phyloP scores from a whole-genome alignment of 2,888 invertebrate genomes.

The Ditylenchus weischeri region DNA sequence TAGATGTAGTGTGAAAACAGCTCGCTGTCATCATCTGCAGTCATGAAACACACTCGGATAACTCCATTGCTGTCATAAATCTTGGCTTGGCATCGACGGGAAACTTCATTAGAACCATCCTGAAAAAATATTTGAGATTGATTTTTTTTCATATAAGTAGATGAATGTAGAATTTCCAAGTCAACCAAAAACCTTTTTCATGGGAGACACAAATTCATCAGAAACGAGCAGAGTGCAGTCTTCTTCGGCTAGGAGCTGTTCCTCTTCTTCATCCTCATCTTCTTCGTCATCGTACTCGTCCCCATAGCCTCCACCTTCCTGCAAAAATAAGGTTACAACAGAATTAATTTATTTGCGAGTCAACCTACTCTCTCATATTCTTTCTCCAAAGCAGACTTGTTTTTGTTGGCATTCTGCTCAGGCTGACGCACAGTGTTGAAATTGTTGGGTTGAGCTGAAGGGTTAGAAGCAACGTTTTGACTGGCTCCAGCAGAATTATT shows the following conservation, averaged over 20 bases:
- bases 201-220: conserved; percentile 5
- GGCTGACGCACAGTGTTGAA: too few relatives aligned
- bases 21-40: background rate
- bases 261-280: conserved; percentile 12
- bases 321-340: background rate
- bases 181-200: conserved; percentile 6
- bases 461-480: too few relatives aligned
- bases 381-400: conserved; percentile 5
- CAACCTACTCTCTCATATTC: background rate
- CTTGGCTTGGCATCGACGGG: background rate
- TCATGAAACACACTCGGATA: background rate
- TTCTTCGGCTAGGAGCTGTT: conserved; percentile 7
- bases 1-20: conserved; percentile 7
- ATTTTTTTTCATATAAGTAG: too few relatives aligned
- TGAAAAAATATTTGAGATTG: background rate
- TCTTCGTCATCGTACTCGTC: conserved; percentile 10
- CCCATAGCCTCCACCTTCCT: background rate
- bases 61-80: conserved; percentile 11
- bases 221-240: background rate
- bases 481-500: too few relatives aligned
- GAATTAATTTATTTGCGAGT: background rate
- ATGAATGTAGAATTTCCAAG: too few relatives aligned
- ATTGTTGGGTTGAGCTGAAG: too few relatives aligned
- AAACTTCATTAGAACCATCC: background rate
- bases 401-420: background rate